Conservation (phyloP, 2,888 invertebrate species). For the Lathronympha strigana region DNA sequence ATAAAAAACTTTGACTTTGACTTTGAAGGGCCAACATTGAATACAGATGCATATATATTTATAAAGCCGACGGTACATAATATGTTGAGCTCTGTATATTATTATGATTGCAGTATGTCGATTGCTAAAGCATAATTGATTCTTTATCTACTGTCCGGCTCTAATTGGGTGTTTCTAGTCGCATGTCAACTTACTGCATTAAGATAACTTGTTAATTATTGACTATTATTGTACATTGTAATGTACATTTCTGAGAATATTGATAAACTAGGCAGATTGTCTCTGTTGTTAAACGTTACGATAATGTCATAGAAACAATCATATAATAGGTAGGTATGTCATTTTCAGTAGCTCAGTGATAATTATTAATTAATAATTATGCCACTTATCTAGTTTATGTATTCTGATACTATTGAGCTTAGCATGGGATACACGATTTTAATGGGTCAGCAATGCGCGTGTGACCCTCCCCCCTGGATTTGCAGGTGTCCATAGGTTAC, state of each 20-base stretch:
- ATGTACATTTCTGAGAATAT: background rate
- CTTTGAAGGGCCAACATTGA: too few species aligned
- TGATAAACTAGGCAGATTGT: background rate
- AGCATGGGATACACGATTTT: too few species aligned
- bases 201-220: constrained; percentile 3
- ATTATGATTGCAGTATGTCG: too few species aligned
- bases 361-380: background rate
- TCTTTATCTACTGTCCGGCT: background rate
- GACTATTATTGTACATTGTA: background rate
- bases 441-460: too few species aligned
- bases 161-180: constrained; percentile 15
- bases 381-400: background rate
- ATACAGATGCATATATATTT: too few species aligned
- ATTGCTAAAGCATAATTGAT: background rate
- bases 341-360: background rate
- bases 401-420: too few species aligned
- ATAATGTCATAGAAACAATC: background rate
- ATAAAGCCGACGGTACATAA: too few species aligned
- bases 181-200: background rate
- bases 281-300: background rate
- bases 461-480: too few species aligned
- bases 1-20: too few species aligned
- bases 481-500: too few species aligned
- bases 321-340: too few species aligned
- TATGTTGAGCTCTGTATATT: too few species aligned